Evolutionary conservation across 1,140 invertebrate genomes (phyloP).

Genomic region (Rhyzopertha dominica): DNA sequence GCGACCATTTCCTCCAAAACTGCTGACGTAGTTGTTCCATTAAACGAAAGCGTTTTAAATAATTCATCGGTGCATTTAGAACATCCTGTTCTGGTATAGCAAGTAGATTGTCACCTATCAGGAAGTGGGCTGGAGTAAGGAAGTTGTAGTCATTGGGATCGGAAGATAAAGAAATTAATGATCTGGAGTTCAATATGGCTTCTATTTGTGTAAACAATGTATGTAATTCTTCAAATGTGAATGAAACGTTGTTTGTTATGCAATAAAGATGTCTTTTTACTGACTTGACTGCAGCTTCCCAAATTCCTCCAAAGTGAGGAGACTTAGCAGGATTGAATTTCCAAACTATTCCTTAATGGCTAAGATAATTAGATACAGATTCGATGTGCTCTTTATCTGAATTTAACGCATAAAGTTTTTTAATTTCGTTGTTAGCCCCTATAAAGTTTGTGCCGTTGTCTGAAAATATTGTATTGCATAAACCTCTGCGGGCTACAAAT

Average conservation of each 20-base stretch:
- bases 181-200: slow-evolving; percentile 23
- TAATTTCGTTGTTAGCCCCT: too few relatives aligned
- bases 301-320: slow-evolving; percentile 25
- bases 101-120: slow-evolving; percentile 5
- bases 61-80: not conserved
- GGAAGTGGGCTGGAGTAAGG: slow-evolving; percentile 16
- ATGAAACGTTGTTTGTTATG: slow-evolving; percentile 12
- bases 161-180: slow-evolving; percentile 8
- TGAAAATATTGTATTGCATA: too few relatives aligned
- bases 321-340: not conserved
- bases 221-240: slow-evolving; percentile 29
- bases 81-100: slow-evolving; percentile 12
- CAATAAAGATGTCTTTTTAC: slow-evolving; percentile 28
- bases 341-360: too few relatives aligned
- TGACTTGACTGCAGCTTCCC: too few relatives aligned
- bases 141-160: slow-evolving; percentile 3
- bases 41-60: slow-evolving; percentile 20
- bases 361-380: too few relatives aligned
- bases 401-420: not conserved
- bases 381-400: not conserved
- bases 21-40: slow-evolving; percentile 22
- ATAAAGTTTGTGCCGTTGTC: too few relatives aligned
- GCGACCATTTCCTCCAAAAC: slow-evolving; percentile 27
- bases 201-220: slow-evolving; percentile 29
- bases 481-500: too few relatives aligned